Conservation (phyloP, 2,113 vertebrate genomes). For the Illadopsis cleaveri region DNA sequence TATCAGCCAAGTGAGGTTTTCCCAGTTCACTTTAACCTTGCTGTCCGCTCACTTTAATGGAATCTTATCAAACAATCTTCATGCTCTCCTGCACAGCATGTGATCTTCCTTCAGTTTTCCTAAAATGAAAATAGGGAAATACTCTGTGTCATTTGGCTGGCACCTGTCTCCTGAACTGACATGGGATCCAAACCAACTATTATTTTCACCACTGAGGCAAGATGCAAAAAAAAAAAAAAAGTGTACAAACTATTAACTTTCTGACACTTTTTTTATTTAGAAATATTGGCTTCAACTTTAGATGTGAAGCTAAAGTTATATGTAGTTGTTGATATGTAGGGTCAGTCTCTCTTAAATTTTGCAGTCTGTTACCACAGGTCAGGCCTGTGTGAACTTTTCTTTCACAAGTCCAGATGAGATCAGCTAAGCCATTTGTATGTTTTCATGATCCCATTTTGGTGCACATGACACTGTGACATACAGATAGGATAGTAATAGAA, state of each 20-base stretch:
- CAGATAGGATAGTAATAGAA: background rate
- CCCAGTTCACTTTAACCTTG: conserved; percentile 14
- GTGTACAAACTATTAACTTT: background rate
- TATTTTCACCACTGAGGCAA: background rate
- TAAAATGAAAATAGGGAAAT: conserved; percentile 13
- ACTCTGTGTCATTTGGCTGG: background rate
- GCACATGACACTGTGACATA: background rate
- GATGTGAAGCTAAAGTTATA: background rate
- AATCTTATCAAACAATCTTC: conserved; percentile 33
- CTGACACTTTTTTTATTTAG: background rate
- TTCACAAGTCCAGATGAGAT: background rate
- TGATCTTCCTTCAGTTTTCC: background rate
- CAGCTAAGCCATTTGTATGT: background rate
- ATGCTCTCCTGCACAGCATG: background rate
- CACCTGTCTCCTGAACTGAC: background rate
- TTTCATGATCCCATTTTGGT: background rate
- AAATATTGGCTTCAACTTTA: background rate
- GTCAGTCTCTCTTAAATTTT: background rate
- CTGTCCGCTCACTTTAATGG: conserved; percentile 33
- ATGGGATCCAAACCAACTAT: background rate
- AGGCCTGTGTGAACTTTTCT: background rate
- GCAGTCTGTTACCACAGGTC: background rate
- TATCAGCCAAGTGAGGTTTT: conserved; percentile 5
- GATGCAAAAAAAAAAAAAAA: background rate
- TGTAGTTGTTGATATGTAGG: background rate